Percentiles rank a stretch among this genome's conserved stretches.
These are phyloP conservation scores for Centrocercus urophasianus DNA, from an alignment of 2,113 vertebrate species.

Conservation along the genomic window DNA sequence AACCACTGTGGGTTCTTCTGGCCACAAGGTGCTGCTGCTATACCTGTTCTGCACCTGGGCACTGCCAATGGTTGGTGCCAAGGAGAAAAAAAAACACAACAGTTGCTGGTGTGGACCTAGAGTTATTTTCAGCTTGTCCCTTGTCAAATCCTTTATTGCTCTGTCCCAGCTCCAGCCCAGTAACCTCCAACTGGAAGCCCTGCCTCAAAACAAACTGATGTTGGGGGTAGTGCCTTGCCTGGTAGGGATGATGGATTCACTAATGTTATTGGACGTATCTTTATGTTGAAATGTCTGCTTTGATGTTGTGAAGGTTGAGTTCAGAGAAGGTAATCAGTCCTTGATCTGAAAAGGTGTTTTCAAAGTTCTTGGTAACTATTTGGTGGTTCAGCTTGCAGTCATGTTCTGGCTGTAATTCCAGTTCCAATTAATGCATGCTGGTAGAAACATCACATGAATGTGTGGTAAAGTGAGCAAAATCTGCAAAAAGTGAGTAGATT, in stretches of 20 bases:
- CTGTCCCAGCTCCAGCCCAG: not conserved
- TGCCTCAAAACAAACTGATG: not conserved
- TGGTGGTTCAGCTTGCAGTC: not conserved
- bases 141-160: not conserved
- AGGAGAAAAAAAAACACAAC: not conserved
- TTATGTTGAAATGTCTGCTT: slow-evolving; percentile 22
- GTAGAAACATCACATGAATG: not conserved
- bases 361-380: not conserved
- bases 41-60: not conserved
- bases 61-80: not conserved
- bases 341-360: not conserved
- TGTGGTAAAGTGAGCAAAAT: not conserved
- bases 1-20: not conserved
- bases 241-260: not conserved
- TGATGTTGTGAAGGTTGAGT: slow-evolving; percentile 32
- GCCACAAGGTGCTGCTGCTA: not conserved
- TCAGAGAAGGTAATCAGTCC: not conserved
- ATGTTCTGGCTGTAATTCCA: not conserved
- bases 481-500: not conserved
- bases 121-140: not conserved
- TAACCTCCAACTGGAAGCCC: not conserved
- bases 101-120: not conserved
- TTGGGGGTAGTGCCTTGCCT: not conserved
- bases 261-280: slow-evolving; percentile 15
- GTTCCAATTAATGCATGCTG: not conserved